phyloP scores from a whole-genome alignment of 1,140 invertebrate genomes.

The Micrasema longulum region DNA sequence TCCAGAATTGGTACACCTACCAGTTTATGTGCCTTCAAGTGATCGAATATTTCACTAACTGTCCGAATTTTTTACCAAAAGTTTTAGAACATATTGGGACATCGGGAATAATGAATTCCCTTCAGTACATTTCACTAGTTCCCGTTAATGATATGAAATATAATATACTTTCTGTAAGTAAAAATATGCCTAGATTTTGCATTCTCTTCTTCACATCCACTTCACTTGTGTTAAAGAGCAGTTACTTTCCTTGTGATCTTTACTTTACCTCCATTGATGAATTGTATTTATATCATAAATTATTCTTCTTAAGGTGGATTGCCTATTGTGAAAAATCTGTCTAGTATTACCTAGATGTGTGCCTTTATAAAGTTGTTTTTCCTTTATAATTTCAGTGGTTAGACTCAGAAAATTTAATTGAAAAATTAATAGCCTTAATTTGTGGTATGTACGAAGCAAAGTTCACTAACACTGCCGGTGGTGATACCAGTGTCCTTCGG shows the following conservation, averaged over 20 bases:
- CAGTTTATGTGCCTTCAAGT: constrained; percentile 91
- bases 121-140: constrained; percentile 88
- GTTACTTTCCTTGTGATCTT: too few relatives aligned
- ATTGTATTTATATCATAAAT: too few relatives aligned
- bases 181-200: too few relatives aligned
- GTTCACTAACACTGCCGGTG: background rate
- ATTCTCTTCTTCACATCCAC: too few relatives aligned
- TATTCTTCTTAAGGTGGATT: too few relatives aligned
- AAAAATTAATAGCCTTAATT: constrained; percentile 84
- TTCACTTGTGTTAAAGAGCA: too few relatives aligned
- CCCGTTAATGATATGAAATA: constrained; percentile 82
- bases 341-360: too few relatives aligned
- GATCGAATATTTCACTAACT: constrained; percentile 89
- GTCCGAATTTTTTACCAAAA: constrained; percentile 86
- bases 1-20: constrained; percentile 90
- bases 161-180: constrained; percentile 84
- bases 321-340: too few relatives aligned
- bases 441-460: constrained; percentile 74
- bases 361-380: too few relatives aligned
- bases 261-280: too few relatives aligned
- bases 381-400: constrained; percentile 81
- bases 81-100: constrained; percentile 91
- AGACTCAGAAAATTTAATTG: constrained; percentile 86
- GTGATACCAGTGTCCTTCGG: background rate
- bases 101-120: constrained; percentile 94